These are phyloP conservation scores for Pelodiscus sinensis DNA, from an alignment of 2,113 vertebrate species.

Conservation along the genomic window DNA sequence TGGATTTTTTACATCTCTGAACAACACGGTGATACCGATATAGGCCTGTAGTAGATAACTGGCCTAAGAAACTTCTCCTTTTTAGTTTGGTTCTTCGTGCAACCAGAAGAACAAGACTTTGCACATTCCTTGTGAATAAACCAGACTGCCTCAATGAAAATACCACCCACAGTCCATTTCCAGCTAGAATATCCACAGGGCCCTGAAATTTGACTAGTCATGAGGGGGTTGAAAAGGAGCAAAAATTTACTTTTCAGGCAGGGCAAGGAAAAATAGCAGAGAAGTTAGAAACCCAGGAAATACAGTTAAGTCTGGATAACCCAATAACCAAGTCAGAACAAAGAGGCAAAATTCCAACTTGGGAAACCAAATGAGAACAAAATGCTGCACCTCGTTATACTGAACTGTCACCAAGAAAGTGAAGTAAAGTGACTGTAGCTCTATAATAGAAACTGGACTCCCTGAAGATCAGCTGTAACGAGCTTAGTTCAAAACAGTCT, in stretches of 20 bases:
- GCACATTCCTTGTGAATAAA: background rate
- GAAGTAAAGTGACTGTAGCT: background rate
- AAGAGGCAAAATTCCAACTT: background rate
- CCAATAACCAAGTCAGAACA: background rate
- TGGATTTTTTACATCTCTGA: background rate
- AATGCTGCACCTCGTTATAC: background rate
- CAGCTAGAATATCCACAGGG: background rate
- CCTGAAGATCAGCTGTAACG: background rate
- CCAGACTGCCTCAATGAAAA: background rate
- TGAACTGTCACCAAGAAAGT: background rate
- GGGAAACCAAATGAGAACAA: background rate
- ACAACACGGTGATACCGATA: background rate
- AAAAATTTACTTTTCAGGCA: background rate
- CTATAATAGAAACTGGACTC: background rate
- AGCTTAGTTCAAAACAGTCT: conserved; percentile 16
- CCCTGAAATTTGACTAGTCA: background rate
- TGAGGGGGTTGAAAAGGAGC: background rate
- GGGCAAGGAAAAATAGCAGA: background rate
- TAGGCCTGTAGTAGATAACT: background rate
- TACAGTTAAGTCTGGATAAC: background rate
- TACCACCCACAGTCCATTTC: accelerated
- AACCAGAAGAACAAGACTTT: background rate
- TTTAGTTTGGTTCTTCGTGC: background rate
- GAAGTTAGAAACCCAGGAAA: background rate
- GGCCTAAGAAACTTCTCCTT: too few relatives aligned